Evolutionary conservation across 2,113 vertebrate species (phyloP).

Genomic region (Clarias gariepinus): DNA sequence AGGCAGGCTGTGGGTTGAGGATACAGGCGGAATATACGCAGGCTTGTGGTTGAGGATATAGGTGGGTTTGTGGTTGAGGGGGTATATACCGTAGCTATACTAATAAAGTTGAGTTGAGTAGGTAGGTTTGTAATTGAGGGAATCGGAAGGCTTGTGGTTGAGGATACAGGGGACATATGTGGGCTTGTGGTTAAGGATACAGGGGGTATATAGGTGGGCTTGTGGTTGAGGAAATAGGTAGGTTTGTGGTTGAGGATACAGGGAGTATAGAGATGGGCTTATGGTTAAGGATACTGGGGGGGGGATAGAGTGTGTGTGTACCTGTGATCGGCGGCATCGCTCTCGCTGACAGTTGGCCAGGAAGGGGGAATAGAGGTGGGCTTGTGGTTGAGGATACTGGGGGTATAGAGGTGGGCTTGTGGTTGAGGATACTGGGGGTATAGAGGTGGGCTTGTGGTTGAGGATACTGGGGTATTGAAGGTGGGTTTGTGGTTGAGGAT

Average conservation of each 20-base stretch:
- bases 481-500: constrained; percentile 66
- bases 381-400: constrained; percentile 60
- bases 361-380: too few relatives aligned
- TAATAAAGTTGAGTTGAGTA: too few relatives aligned
- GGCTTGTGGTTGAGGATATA: not conserved
- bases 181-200: not conserved
- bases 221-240: not conserved
- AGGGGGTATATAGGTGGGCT: constrained; percentile 50
- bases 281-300: too few relatives aligned
- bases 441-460: constrained; percentile 63
- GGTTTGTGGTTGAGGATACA: constrained; percentile 65
- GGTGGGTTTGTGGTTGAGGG: constrained; percentile 47
- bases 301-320: too few relatives aligned
- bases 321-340: too few relatives aligned
- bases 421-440: not conserved
- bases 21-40: too few relatives aligned
- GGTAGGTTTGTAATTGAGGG: too few relatives aligned
- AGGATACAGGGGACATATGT: not conserved
- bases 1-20: too few relatives aligned
- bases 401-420: not conserved
- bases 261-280: constrained; percentile 58
- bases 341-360: too few relatives aligned
- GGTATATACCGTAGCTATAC: too few relatives aligned
- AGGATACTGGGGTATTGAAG: constrained; percentile 1
- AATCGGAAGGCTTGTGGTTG: not conserved